Base-by-base conservation (phyloP, 1,140 invertebrate genomes). In the Atta colombica region DNA sequence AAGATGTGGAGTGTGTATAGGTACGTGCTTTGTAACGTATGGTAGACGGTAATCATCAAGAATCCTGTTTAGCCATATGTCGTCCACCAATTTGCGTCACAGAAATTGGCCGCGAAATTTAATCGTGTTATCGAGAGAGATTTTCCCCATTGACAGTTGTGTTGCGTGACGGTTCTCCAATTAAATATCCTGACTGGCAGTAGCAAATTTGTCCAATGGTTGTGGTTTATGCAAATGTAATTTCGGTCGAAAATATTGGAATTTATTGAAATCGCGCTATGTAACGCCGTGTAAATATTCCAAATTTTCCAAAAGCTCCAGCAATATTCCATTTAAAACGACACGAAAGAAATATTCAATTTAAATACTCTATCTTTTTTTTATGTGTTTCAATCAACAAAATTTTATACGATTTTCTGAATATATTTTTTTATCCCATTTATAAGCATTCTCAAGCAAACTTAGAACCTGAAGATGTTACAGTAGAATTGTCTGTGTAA, bases 171-270 rank as follows among this genome's bases (percentile, higher is more conserved):
- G n/a, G 77, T 55, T 68, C 77, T 69, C 66, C 85, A 87, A 88
- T 88, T 88, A 88, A 88, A 88, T 88, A 88, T 71, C 69, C 51
- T 35, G 85, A 87, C 77, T 65, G 45, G 65, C 49, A 49, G 75
- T 35, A 85, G 53, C 60, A 21, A 75, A 87, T 86, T 86, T 82
- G 16, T n/a, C 49, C 55, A 63, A 28, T 68, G 60, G 49, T n/a
- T 68, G 77, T 51, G 55, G 65, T 6, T 74, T 35, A 51, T 74
- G 49, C 78, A 74, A 63, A 71, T 49, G 81, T 84, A 77, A 87
- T 85, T 85, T 77, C 45, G 21, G 16, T 53, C 55, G 39, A 81
- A 81, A 69, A 69, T 69, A 71, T 39, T 31, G 31, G 3, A 21
- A 31, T 16, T 78, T 51, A 51, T 39, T n/a, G 21, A 39, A 35